These are phyloP conservation scores for Herminia tarsipennalis DNA, from an alignment of 2,888 invertebrate genomes.

Conservation along the genomic window DNA sequence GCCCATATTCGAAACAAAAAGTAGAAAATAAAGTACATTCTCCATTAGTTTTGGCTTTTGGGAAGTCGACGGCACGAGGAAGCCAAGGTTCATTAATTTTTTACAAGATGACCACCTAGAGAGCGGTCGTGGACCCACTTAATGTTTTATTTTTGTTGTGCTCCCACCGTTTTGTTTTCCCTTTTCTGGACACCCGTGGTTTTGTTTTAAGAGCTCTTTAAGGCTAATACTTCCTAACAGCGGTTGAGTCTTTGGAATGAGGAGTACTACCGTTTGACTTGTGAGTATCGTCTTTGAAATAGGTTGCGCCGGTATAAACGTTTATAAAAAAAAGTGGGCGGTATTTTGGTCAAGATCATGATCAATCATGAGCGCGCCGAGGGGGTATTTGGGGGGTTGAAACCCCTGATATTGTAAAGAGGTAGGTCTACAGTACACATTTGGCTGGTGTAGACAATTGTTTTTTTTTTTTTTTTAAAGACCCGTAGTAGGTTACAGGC, in stretches of 20 bases:
- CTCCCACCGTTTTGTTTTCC: constrained; percentile 25
- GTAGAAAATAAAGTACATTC: constrained; percentile 5
- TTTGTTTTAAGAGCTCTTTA: constrained; percentile 11
- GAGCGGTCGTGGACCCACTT: constrained; percentile 14
- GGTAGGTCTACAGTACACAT: too few relatives aligned
- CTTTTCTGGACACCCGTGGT: constrained; percentile 9
- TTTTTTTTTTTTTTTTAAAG: too few relatives aligned
- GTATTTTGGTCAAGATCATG: too few relatives aligned
- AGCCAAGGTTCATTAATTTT: constrained; percentile 50
- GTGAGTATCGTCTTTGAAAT: too few relatives aligned
- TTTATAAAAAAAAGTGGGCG: too few relatives aligned
- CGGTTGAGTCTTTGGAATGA: neutral
- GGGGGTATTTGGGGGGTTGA: too few relatives aligned
- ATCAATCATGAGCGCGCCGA: too few relatives aligned
- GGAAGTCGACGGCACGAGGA: constrained; percentile 33
- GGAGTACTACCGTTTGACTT: neutral
- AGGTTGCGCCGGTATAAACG: too few relatives aligned
- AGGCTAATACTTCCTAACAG: constrained; percentile 2
- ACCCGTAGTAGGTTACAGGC: too few relatives aligned
- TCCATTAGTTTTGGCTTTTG: constrained; percentile 20
- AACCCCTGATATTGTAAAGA: too few relatives aligned
- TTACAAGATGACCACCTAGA: constrained; percentile 52
- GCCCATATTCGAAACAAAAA: constrained; percentile 6
- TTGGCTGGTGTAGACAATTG: too few relatives aligned
- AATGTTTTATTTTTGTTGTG: constrained; percentile 33